Evolutionary conservation across 53 echinoderm and acorn worm species (phyloP).

Genomic region (Antedon mediterranea): DNA sequence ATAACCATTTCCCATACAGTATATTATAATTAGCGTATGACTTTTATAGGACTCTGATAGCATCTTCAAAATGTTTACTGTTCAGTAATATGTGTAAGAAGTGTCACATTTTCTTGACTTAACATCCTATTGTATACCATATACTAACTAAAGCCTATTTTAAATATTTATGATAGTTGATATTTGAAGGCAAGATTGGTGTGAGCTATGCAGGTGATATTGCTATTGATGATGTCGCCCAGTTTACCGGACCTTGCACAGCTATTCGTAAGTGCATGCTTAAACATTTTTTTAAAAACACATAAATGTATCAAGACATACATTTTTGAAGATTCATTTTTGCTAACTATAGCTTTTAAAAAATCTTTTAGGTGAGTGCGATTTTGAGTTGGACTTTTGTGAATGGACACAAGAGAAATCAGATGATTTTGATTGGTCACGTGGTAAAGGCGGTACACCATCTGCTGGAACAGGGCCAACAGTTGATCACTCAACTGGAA

Average conservation of each 20-base stretch:
- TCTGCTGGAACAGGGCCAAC: conserved; percentile 47
- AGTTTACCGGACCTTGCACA: not conserved
- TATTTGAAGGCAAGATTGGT: conserved; percentile 34
- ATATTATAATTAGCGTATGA: too few species aligned
- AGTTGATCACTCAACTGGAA: conserved; percentile 60
- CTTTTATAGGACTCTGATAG: too few species aligned
- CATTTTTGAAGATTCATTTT: too few species aligned
- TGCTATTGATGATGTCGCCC: conserved; percentile 39
- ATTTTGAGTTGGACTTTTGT: conserved; percentile 66
- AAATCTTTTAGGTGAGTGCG: conserved; percentile 23
- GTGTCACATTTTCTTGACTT: too few species aligned
- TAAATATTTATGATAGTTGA: conserved; percentile 8
- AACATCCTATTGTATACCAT: too few species aligned
- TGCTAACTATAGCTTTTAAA: not conserved
- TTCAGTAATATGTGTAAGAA: too few species aligned
- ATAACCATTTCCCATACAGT: too few species aligned
- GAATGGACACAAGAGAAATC: conserved; percentile 40
- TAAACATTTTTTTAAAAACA: too few species aligned
- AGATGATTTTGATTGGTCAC: conserved; percentile 53
- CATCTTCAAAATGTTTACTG: too few species aligned
- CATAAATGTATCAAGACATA: too few species aligned
- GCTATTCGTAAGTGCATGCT: not conserved
- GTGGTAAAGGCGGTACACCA: conserved; percentile 24
- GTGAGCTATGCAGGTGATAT: conserved; percentile 26
- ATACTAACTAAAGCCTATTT: too few species aligned